Conservation (phyloP, 2,888 invertebrate species). For the Caenorhabditis sp. region DNA sequence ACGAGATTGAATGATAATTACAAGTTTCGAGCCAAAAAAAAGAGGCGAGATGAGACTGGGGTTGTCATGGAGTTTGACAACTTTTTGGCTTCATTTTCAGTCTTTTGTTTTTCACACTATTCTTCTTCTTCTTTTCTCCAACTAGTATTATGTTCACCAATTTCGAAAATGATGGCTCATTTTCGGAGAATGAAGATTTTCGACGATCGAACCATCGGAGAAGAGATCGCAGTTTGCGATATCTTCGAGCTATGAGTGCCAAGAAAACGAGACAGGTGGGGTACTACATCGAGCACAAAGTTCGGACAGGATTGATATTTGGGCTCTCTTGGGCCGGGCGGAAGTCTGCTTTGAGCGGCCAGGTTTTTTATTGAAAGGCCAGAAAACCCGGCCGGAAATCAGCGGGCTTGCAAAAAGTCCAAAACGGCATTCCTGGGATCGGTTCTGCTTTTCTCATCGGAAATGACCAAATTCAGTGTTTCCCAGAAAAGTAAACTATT, state of each 20-base stretch:
- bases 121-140: not conserved
- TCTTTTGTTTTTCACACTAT: not conserved
- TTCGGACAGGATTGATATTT: too few species aligned
- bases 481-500: too few species aligned
- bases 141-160: slow-evolving; percentile 1
- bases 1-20: not conserved
- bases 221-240: not conserved
- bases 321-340: too few species aligned
- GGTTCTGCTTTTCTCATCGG: too few species aligned
- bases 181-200: not conserved
- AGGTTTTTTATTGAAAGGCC: too few species aligned
- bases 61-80: slow-evolving; percentile 4
- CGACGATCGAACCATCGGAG: not conserved
- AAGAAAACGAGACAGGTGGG: not conserved
- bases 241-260: slow-evolving; percentile 2
- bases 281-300: too few species aligned
- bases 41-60: not conserved
- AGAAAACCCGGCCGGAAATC: too few species aligned
- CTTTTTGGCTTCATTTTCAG: not conserved
- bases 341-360: too few species aligned
- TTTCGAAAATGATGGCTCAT: not conserved
- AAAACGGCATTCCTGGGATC: too few species aligned
- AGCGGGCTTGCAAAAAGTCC: too few species aligned
- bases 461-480: too few species aligned
- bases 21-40: not conserved